These are phyloP conservation scores for Brachypteracias leptosomus DNA, from an alignment of 2,113 vertebrate species.

Conservation along the genomic window DNA sequence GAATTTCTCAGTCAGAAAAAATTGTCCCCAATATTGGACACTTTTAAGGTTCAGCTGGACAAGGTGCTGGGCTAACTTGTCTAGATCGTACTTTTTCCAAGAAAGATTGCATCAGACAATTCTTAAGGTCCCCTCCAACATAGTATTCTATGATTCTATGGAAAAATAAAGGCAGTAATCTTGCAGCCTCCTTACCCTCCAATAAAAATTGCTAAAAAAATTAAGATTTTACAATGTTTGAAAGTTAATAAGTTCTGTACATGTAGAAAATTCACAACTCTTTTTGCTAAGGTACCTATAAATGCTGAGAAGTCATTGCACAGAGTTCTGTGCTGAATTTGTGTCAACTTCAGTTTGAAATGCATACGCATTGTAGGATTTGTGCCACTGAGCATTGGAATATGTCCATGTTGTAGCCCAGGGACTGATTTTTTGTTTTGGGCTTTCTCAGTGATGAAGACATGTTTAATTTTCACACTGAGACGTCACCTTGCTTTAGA, in stretches of 20 bases:
- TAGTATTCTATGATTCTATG: background rate
- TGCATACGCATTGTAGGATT: background rate
- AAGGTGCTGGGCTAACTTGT: background rate
- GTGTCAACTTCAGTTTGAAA: background rate
- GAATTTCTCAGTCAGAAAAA: background rate
- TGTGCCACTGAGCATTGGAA: background rate
- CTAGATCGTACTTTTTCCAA: background rate
- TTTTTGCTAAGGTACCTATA: background rate
- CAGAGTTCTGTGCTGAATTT: background rate
- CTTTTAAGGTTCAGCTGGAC: background rate
- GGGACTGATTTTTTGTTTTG: background rate
- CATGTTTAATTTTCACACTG: background rate
- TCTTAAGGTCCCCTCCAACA: background rate
- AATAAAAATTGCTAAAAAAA: background rate
- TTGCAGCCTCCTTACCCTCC: rapidly evolving
- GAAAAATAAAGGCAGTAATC: background rate
- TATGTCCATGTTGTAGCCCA: background rate
- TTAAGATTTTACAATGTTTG: background rate
- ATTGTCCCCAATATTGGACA: background rate
- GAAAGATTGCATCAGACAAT: background rate
- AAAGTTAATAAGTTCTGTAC: background rate
- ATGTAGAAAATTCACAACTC: background rate
- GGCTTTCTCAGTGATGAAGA: background rate
- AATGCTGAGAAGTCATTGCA: background rate
- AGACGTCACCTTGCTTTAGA: background rate